Percentiles rank a stretch among this genome's conserved stretches.
These are phyloP conservation scores for Drosophila paracracens DNA, from an alignment of 2,888 invertebrate species.

Conservation along the genomic window DNA sequence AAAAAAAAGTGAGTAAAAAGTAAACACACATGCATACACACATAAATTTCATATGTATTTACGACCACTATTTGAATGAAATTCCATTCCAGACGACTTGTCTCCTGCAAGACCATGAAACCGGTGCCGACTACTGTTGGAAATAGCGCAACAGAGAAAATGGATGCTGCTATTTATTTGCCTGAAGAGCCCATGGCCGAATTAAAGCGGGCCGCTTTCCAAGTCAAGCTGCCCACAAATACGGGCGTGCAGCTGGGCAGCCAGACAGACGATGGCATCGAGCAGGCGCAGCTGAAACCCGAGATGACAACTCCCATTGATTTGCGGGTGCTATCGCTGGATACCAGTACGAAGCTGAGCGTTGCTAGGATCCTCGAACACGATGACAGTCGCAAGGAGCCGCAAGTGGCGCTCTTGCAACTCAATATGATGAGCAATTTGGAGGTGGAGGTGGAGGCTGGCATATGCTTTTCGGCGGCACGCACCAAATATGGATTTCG, in stretches of 20 bases:
- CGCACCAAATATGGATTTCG: constrained; percentile 44
- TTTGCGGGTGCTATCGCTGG: constrained; percentile 44
- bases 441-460: not conserved
- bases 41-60: not conserved
- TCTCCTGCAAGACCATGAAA: not conserved
- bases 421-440: constrained; percentile 25
- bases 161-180: constrained; percentile 26
- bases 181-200: constrained; percentile 32
- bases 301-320: constrained; percentile 28
- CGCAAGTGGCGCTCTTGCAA: constrained; percentile 43
- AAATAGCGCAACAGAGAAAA: not conserved
- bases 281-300: constrained; percentile 40
- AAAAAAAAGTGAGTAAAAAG: not conserved
- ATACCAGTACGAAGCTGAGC: constrained; percentile 27
- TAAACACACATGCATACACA: not conserved
- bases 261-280: constrained; percentile 36
- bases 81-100: constrained; percentile 16
- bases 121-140: not conserved
- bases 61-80: not conserved
- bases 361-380: constrained; percentile 25
- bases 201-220: constrained; percentile 39
- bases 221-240: constrained; percentile 26
- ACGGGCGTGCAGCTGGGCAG: constrained; percentile 33
- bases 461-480: constrained; percentile 44
- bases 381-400: constrained; percentile 8